Conservation (phyloP, 2,797 vertebrate genomes). For the Neosilurus mollespiculum region DNA sequence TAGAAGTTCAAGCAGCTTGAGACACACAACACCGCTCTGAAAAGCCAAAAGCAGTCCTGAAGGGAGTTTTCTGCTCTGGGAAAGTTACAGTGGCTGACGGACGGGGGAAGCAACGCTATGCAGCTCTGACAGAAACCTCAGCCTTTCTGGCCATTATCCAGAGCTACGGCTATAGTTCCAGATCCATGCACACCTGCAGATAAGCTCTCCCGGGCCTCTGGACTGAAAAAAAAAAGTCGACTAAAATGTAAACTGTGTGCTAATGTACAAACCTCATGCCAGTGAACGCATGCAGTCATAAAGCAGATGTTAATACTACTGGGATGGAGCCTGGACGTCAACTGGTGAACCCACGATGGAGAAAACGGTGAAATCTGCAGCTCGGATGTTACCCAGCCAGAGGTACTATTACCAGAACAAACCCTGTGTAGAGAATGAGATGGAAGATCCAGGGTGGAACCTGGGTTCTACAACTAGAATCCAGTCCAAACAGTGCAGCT, state of each 20-base stretch:
- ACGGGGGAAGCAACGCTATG: constrained; percentile 49
- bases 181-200: constrained; percentile 58
- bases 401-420: constrained; percentile 38
- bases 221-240: constrained; percentile 40
- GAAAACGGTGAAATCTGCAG: constrained; percentile 25
- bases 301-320: constrained; percentile 68
- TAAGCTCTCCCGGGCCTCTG: constrained; percentile 66
- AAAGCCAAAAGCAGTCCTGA: constrained; percentile 30
- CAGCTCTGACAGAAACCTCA: constrained; percentile 48
- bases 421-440: constrained; percentile 25
- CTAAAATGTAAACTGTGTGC: constrained; percentile 45
- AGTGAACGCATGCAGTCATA: constrained; percentile 62
- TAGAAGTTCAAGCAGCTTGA: constrained; percentile 12
- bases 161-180: constrained; percentile 35
- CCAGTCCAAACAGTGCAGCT: constrained; percentile 16
- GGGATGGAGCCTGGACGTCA: constrained; percentile 1
- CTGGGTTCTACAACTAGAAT: constrained; percentile 28
- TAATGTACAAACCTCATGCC: constrained; percentile 67
- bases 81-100: constrained; percentile 59
- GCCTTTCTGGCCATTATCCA: constrained; percentile 42
- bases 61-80: constrained; percentile 18
- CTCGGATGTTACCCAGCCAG: constrained; percentile 17
- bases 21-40: constrained; percentile 55
- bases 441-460: constrained; percentile 25
- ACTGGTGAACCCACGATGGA: constrained; percentile 13